A percentile compares a stretch with the other conserved stretches of the same genome.
Conservation (phyloP, 2,888 invertebrate species). For the Drosophila tanythrix region DNA sequence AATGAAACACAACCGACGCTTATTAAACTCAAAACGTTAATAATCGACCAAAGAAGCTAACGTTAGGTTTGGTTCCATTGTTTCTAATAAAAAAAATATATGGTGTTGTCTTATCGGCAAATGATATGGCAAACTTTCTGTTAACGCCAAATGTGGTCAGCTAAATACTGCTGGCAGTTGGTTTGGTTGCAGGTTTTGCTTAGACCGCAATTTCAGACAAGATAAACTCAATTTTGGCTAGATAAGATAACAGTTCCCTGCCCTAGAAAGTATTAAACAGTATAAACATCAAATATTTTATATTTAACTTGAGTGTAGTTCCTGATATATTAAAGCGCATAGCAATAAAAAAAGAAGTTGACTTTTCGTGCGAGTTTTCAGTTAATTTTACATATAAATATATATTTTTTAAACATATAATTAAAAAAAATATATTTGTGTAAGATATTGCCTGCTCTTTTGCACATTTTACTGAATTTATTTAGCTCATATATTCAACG, state of each 20-base stretch:
- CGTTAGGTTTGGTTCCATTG: constrained; percentile 25
- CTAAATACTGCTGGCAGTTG: constrained; percentile 36
- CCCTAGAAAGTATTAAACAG: constrained; percentile 6
- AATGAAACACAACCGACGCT: constrained; percentile 45
- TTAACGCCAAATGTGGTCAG: constrained; percentile 70
- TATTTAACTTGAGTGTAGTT: background rate
- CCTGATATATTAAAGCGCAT: constrained; percentile 5
- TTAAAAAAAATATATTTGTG: no score
- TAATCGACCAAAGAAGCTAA: constrained; percentile 40
- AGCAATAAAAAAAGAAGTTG: background rate
- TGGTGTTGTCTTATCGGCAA: constrained; percentile 61
- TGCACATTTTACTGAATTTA: background rate
- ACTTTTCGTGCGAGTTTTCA: background rate
- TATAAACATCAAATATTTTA: constrained; percentile 30
- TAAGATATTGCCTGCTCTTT: background rate
- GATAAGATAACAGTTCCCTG: constrained; percentile 56
- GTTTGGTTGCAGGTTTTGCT: constrained; percentile 12
- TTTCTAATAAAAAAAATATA: constrained; percentile 51
- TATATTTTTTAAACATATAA: no score
- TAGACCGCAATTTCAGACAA: constrained; percentile 48
- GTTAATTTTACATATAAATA: no score
- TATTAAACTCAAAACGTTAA: constrained; percentile 43
- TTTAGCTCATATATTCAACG: background rate
- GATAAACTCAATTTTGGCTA: constrained; percentile 51
- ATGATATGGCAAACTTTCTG: constrained; percentile 64